Conservation (phyloP, 2,888 invertebrate species). For the Formica aserva region DNA sequence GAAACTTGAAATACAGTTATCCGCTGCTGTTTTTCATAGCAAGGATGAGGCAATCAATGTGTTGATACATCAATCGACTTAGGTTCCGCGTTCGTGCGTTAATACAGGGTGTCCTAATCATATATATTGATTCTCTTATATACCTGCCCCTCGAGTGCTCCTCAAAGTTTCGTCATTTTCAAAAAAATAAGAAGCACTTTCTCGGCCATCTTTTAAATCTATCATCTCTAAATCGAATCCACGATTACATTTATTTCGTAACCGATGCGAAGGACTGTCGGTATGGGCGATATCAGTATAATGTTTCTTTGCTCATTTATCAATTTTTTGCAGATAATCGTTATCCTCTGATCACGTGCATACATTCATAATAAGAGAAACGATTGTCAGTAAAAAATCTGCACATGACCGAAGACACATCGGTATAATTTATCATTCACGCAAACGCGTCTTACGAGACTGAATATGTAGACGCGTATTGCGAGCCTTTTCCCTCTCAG, state of each 20-base stretch:
- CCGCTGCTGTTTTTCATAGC: slow-evolving; percentile 39
- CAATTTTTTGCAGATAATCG: neutral
- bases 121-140: neutral
- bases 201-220: neutral
- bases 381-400: neutral
- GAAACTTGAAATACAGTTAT: slow-evolving; percentile 55
- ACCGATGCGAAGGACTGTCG: neutral
- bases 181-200: neutral
- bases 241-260: neutral
- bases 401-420: slow-evolving; percentile 1
- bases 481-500: neutral
- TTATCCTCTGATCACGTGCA: neutral
- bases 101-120: slow-evolving; percentile 36
- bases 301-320: neutral
- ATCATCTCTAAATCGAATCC: neutral
- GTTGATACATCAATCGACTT: slow-evolving; percentile 48
- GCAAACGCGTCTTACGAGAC: neutral
- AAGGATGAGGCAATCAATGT: slow-evolving; percentile 50
- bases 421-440: slow-evolving; percentile 5
- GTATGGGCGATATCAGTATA: neutral
- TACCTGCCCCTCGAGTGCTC: neutral
- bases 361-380: neutral
- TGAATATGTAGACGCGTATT: neutral
- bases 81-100: slow-evolving; percentile 46
- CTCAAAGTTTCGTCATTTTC: neutral